Evolutionary conservation across 2,888 invertebrate genomes (phyloP), one percentile per base, ranked within the genome.

Genomic region (Pseudanteris insignis): DNA sequence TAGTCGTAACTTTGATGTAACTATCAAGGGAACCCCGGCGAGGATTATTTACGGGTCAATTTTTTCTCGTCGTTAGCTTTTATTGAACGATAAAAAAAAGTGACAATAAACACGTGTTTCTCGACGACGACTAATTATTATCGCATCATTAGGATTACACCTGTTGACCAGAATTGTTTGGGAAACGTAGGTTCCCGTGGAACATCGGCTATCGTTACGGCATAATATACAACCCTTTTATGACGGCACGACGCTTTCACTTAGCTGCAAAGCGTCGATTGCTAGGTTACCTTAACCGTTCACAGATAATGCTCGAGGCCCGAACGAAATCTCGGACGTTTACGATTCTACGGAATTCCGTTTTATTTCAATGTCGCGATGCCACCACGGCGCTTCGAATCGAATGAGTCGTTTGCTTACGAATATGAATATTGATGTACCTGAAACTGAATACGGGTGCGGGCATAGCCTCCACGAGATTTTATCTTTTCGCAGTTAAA

Each of bases 171-270:
- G 36, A 46, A 37, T 25, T 28, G 33, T 28, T 44, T 32, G 24
- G 51, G 30, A n/a, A 28, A 6, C 9, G 8, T 15, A 32, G 34
- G 28, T 47, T 57, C 33, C 44, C 33, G 28, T 38, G 33, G 6
- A 21, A 21, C 47, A 10, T 38, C 41, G 47, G 57, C 63, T 57
- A 62, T 64, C 63, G 54, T 67, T 67, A 57, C 48, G 11, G 5
- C 10, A 46, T 70, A 68, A 72, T 71, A 70, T 70, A 71, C 64
- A 68, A 69, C 67, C 63, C 60, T 68, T 72, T 73, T 73, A 72
- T 66, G 66, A 67, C 64, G 40, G 48, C 40, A 51, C 63, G 2
- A 13, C 21, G 34, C 46, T 55, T 55, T 55, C 55, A 34, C 40
- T 34, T 26, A 33, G n/a, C 33, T 24, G 21, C 8, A 29, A 41